A percentile compares a stretch with the other conserved stretches of the same genome.
Evolutionary conservation across 2,888 invertebrate species (phyloP).

Genomic region (Pachydiplax longipennis): DNA sequence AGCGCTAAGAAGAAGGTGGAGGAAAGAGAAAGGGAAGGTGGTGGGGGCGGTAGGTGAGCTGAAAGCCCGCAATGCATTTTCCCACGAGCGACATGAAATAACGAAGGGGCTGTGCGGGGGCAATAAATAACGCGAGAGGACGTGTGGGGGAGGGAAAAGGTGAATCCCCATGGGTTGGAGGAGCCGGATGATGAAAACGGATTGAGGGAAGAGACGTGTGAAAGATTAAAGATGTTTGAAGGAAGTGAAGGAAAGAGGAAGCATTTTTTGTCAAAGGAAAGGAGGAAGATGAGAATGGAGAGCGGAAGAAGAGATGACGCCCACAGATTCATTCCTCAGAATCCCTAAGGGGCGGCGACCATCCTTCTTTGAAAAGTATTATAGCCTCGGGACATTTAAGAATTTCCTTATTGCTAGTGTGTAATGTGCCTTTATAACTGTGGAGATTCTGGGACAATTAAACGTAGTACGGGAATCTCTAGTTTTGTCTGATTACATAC

Average conservation of each 20-base stretch:
- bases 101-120: neutral
- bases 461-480: too few species aligned
- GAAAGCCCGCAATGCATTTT: neutral
- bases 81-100: neutral
- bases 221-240: slow-evolving; percentile 20
- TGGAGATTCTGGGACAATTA: too few species aligned
- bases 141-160: neutral
- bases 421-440: too few species aligned
- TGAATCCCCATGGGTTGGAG: neutral
- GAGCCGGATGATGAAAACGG: neutral
- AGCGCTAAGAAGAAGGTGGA: neutral
- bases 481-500: too few species aligned
- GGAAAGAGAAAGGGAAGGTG: neutral
- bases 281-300: neutral
- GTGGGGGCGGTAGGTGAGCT: neutral
- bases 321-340: neutral
- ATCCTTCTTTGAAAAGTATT: too few species aligned
- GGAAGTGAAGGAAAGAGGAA: neutral
- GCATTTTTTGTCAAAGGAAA: neutral
- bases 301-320: neutral
- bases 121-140: neutral
- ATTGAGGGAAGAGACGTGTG: slow-evolving; percentile 15
- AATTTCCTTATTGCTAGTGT: too few species aligned
- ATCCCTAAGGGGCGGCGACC: neutral
- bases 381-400: too few species aligned